phyloP scores from a whole-genome alignment of 2,888 invertebrate species.

The Thecocarcelia acutangulata region DNA sequence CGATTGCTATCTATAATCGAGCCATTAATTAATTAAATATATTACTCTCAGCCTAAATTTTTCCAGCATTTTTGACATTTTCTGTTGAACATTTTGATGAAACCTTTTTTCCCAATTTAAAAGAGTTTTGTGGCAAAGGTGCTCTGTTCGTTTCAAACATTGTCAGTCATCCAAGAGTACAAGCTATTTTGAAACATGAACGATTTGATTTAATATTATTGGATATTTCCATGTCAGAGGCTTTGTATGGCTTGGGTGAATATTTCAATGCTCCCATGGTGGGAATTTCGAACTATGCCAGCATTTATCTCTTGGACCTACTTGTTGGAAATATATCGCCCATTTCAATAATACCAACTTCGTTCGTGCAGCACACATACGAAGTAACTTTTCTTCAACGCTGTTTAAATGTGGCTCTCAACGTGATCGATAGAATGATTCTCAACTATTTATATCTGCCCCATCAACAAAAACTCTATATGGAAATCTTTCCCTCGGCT shows the following conservation, averaged over 20 bases:
- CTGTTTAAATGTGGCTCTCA: slow-evolving; percentile 72
- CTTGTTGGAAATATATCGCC: slow-evolving; percentile 75
- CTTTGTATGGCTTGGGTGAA: slow-evolving; percentile 75
- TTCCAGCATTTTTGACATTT: not conserved
- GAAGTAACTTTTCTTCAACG: slow-evolving; percentile 6
- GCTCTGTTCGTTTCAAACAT: slow-evolving; percentile 64
- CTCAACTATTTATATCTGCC: slow-evolving; percentile 20
- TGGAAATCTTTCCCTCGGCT: slow-evolving; percentile 72
- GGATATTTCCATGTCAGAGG: slow-evolving; percentile 77
- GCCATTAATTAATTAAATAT: no score
- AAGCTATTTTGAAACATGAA: slow-evolving; percentile 71
- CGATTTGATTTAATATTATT: slow-evolving; percentile 79
- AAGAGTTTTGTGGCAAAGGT: not conserved
- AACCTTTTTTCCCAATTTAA: not conserved
- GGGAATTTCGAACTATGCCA: slow-evolving; percentile 70
- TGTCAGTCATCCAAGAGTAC: slow-evolving; percentile 67
- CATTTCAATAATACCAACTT: slow-evolving; percentile 75
- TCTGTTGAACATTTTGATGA: not conserved
- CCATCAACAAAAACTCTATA: not conserved
- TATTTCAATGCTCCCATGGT: slow-evolving; percentile 75
- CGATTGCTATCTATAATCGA: no score
- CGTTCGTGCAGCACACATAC: slow-evolving; percentile 69
- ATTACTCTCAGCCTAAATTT: no score
- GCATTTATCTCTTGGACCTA: no score
- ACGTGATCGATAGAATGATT: not conserved